phyloP scores from a whole-genome alignment of 2,888 invertebrate species.

The Aleiodes leptofemur region DNA sequence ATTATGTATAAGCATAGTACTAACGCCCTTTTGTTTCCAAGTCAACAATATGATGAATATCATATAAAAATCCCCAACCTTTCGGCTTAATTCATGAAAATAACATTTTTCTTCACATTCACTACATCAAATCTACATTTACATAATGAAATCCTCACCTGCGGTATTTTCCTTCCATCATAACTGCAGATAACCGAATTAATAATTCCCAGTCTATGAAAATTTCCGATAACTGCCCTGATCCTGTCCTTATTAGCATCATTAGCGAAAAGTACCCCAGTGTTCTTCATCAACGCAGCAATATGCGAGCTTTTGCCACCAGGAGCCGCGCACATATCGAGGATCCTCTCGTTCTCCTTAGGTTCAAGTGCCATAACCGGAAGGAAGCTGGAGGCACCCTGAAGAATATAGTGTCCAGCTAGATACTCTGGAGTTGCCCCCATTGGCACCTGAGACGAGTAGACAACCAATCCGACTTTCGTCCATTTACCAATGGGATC shows the following conservation, averaged over 20 bases:
- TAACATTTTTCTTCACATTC: too few relatives aligned
- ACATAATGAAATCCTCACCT: slow-evolving; percentile 64
- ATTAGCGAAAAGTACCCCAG: slow-evolving; percentile 96
- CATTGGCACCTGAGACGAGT: slow-evolving; percentile 95
- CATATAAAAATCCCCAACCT: too few relatives aligned
- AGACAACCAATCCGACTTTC: slow-evolving; percentile 97
- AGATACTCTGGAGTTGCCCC: slow-evolving; percentile 99
- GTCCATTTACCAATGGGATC: slow-evolving; percentile 99
- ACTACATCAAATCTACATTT: too few relatives aligned
- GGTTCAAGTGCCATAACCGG: slow-evolving; percentile 99
- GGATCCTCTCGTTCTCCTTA: slow-evolving; percentile 93
- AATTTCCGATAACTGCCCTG: slow-evolving; percentile 96
- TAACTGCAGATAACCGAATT: slow-evolving; percentile 93
- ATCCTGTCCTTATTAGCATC: slow-evolving; percentile 93
- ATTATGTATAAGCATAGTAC: too few relatives aligned
- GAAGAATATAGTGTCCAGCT: slow-evolving; percentile 97
- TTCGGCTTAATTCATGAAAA: too few relatives aligned
- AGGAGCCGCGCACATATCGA: slow-evolving; percentile 99
- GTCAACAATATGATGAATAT: too few relatives aligned
- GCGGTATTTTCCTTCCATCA: slow-evolving; percentile 91
- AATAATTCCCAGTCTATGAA: slow-evolving; percentile 96
- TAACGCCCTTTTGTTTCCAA: too few relatives aligned
- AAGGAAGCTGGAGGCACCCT: slow-evolving; percentile 96
- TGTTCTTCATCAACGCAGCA: slow-evolving; percentile 98
- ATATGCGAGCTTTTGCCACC: slow-evolving; percentile 99